Conservation (phyloP, 2,888 invertebrate genomes). For the Parnassius smintheus region DNA sequence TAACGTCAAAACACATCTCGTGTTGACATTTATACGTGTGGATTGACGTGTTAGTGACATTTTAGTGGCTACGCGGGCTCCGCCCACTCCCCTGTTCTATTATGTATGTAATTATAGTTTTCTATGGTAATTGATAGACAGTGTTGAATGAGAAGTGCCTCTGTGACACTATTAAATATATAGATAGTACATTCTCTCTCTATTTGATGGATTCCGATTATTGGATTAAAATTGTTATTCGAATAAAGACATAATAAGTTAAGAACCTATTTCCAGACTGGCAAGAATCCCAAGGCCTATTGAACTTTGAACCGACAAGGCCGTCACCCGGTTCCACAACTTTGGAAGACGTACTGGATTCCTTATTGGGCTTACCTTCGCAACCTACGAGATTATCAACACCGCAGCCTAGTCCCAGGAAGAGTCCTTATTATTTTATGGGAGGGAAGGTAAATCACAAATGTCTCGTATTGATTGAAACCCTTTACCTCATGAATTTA, state of each 20-base stretch:
- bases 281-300: constrained; percentile 73
- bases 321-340: constrained; percentile 92
- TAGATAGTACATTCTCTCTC: too few relatives aligned
- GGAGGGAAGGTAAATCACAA: constrained; percentile 66
- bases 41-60: too few relatives aligned
- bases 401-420: constrained; percentile 79
- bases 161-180: too few relatives aligned
- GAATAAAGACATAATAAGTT: neutral
- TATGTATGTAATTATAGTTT: too few relatives aligned
- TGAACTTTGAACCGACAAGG: constrained; percentile 80
- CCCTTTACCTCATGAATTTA: neutral
- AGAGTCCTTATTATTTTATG: constrained; percentile 74
- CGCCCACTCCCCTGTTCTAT: too few relatives aligned
- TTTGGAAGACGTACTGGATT: constrained; percentile 96
- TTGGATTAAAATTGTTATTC: too few relatives aligned
- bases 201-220: too few relatives aligned
- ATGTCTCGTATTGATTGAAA: neutral
- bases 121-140: too few relatives aligned
- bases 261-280: constrained; percentile 62
- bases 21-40: too few relatives aligned
- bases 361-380: constrained; percentile 91
- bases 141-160: too few relatives aligned
- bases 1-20: too few relatives aligned
- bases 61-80: too few relatives aligned
- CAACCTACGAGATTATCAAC: constrained; percentile 88